These are phyloP conservation scores for Poecile montanus DNA, from an alignment of 2,797 vertebrate genomes.

Conservation along the genomic window DNA sequence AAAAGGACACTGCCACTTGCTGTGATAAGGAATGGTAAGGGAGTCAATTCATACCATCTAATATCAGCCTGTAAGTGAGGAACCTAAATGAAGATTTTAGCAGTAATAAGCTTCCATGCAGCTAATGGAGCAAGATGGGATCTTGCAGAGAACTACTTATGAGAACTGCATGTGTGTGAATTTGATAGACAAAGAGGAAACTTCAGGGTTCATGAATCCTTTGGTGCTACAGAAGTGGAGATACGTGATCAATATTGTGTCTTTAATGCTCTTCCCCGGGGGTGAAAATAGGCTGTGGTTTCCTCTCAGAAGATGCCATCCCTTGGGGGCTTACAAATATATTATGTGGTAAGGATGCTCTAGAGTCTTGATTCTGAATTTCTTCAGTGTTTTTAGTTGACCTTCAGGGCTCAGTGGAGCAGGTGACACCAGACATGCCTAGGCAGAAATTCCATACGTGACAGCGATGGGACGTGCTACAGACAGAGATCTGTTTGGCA, in stretches of 20 bases:
- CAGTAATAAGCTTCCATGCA: neutral
- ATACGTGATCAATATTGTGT: neutral
- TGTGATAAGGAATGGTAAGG: neutral
- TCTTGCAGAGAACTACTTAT: neutral
- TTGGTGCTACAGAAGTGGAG: neutral
- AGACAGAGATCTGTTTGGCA: neutral
- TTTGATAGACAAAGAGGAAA: neutral
- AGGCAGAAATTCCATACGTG: accelerated
- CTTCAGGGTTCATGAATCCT: neutral
- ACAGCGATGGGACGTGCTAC: accelerated
- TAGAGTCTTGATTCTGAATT: neutral
- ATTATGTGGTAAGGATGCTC: neutral
- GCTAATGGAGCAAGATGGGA: neutral
- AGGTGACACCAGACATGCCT: neutral
- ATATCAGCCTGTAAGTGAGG: neutral
- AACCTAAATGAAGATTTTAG: constrained; percentile 1
- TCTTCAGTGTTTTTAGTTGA: neutral
- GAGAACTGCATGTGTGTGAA: neutral
- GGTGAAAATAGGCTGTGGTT: neutral
- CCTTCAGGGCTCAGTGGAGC: neutral
- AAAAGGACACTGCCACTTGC: neutral
- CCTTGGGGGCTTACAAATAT: neutral
- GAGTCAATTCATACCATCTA: neutral
- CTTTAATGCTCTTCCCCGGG: neutral
- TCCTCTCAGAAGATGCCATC: neutral